Evolutionary conservation across 1,140 invertebrate genomes (phyloP), one percentile per base, ranked within the genome.

Genomic region (Callitettix versicolor): DNA sequence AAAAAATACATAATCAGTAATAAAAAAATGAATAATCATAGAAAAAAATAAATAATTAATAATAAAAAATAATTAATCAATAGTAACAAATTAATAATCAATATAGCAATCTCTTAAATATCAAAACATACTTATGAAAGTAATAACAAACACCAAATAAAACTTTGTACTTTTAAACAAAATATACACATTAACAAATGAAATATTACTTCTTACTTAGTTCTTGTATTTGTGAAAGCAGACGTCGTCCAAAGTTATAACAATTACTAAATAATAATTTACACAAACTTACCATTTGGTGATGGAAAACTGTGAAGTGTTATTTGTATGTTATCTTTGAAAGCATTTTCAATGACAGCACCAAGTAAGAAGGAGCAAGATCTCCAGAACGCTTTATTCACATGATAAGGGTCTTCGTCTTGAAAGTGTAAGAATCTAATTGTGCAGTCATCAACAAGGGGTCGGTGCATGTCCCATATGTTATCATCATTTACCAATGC

Each of bases 391-490:
- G 87, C 84, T 65, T 80, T 78, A 61, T 91, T 91, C 0, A 88
- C 80, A 44, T 77, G 68, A 41, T 73, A 72, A 1, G 79, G 77
- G 56, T 88, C 79, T 1, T 80, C 70, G 33, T 84, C 77, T 56
- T 77, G 80, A 71, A 92, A 91, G 62, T 84, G 83, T 46, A 90
- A 67, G n/a, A 97, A 74, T 65, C 81, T 71, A 4, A 98, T 60
- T n/a, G 79, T 78, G 67, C 93, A 97, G 57, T 82, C 78, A 42
- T 82, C 77, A 20, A 75, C 74, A 0, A 98, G 68, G 0, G 94
- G 94, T 62, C 80, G 77, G 65, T 96, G 87, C 85, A 98, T 91
- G 65, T 98, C 93, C 93, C 93, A 98, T 3, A 85, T 69, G 0
- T 78, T 72, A 30, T 70, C 68, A 7, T 79, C 82, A 70, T 98